phyloP scores from a whole-genome alignment of 1,140 invertebrate species.

The Ruditapes philippinarum region DNA sequence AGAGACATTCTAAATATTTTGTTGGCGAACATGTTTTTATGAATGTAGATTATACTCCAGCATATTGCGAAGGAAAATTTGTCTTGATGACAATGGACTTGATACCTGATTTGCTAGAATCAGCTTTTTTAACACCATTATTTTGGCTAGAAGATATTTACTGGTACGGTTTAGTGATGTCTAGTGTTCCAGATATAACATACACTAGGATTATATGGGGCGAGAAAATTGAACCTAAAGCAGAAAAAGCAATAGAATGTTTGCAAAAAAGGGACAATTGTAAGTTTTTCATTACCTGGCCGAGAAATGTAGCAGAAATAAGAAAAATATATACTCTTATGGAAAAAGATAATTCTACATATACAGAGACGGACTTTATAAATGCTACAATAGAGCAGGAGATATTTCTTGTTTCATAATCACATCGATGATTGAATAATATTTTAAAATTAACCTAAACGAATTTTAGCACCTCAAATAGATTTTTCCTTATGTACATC shows the following conservation, averaged over 20 bases:
- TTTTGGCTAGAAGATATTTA: constrained; percentile 86
- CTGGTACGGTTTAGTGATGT: constrained; percentile 82
- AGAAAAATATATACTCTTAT: too few species aligned
- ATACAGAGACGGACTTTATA: too few species aligned
- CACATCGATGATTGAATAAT: too few species aligned
- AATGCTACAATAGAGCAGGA: too few species aligned
- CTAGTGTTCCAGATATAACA: not conserved
- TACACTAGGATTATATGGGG: not conserved
- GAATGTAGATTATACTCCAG: constrained; percentile 39
- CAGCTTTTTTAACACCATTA: constrained; percentile 73
- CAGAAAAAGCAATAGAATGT: not conserved
- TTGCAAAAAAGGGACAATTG: not conserved
- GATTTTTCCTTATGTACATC: too few species aligned
- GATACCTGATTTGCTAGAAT: constrained; percentile 78
- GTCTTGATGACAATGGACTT: constrained; percentile 83
- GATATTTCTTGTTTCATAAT: too few species aligned
- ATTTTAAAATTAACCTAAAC: too few species aligned
- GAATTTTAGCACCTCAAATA: too few species aligned
- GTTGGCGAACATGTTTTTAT: constrained; percentile 56
- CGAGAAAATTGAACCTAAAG: not conserved
- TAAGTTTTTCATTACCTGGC: too few species aligned
- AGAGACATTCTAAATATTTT: constrained; percentile 31
- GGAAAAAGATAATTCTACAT: too few species aligned
- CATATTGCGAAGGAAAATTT: constrained; percentile 84
- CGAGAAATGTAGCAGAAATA: too few species aligned